Base-by-base conservation (phyloP, 2,113 vertebrate genomes). In the Calyptomena viridis region DNA sequence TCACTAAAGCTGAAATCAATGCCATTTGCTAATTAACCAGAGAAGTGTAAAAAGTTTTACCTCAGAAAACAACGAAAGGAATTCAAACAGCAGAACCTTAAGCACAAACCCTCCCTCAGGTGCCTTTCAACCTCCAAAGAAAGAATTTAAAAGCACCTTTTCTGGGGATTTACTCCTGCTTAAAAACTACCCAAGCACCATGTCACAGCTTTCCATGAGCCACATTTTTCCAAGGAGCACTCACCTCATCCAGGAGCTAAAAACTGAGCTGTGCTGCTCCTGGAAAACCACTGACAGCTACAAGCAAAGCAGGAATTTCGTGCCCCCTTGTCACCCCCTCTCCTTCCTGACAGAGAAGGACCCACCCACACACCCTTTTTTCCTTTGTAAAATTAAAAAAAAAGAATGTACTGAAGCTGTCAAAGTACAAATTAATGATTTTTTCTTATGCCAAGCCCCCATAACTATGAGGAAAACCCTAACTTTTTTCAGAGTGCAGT, bases 31-130 rank as follows among this genome's bases (percentile, higher is more conserved):
- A 84, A 93, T 64, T 72, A 63, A 86, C 49, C 83, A 44, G 63
- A 68, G 37, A 83, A 83, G 53, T 0, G 0, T 9, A 16, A 9
- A 89, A 85, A 14, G 66, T 24, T 88, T 87, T 31, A 62, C 46
- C 50, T 33, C 44, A 66, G 67, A 90, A 94, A 86, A 90, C 25
- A 62, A 68, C 7, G 21, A 69, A 76, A 91, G 74, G 77, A 87
- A 83, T 83, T 74, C 84, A 82, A 87, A 72, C 12, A 84, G 44
- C 73, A 72, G 64, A 17, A 22, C 2, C 39, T 66, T 42, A 42
- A 84, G 81, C 83, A 56, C 88, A 84, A 71, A 74, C 40, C 47
- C 27, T 60, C 63, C 72, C 63, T 47, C 2, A 9, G 42, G 37
- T 23, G 78, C 16, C 58, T 90, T 84, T 52, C 52, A 44, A 40